These are phyloP conservation scores for Heliocidaris tuberculata DNA, from an alignment of 35 echinoderm and acorn worm genomes.

Conservation along the genomic window DNA sequence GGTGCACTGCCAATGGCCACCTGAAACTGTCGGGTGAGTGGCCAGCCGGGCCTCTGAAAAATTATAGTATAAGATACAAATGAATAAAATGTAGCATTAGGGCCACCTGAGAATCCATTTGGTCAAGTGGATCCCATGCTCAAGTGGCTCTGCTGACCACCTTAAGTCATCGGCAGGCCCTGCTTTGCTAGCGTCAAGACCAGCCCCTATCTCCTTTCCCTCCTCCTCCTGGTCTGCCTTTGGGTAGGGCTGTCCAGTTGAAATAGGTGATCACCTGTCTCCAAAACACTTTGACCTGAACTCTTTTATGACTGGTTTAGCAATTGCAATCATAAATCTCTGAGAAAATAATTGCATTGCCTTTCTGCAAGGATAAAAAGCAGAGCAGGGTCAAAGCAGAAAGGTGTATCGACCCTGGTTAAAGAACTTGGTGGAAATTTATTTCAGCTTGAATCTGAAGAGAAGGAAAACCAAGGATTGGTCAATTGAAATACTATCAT, in stretches of 20 bases:
- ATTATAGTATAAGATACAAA: too few species aligned
- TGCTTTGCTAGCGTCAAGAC: too few species aligned
- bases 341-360: background rate
- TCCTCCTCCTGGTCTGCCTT: background rate
- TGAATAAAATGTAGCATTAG: too few species aligned
- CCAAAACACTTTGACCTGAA: background rate
- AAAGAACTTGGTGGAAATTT: background rate
- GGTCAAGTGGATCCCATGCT: too few species aligned
- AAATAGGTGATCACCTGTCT: background rate
- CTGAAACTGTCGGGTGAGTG: too few species aligned
- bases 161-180: too few species aligned
- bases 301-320: background rate
- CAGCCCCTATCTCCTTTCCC: background rate
- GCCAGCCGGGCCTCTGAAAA: too few species aligned
- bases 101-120: too few species aligned
- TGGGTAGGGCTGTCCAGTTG: background rate
- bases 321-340: background rate
- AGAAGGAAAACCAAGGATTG: background rate
- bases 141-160: too few species aligned
- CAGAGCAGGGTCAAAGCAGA: background rate
- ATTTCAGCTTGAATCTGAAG: background rate
- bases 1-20: too few species aligned
- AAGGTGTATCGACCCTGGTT: too few species aligned
- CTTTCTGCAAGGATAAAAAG: background rate
- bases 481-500: background rate